Base-by-base conservation (phyloP, 2,113 vertebrate species). In the Toxotes jaculatrix region DNA sequence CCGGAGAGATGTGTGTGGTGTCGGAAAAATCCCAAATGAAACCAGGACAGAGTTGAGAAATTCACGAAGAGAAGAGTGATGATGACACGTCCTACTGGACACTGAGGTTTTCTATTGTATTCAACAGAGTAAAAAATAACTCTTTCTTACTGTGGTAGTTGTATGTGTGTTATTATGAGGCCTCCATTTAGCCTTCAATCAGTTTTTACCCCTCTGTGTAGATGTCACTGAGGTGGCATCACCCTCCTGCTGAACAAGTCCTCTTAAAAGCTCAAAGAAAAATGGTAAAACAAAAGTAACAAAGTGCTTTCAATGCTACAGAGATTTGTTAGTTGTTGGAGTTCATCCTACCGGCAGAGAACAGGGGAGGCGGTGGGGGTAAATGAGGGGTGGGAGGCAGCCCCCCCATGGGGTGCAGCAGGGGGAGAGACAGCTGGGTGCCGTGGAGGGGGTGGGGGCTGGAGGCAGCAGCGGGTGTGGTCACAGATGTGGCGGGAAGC, bases 331-430 rank as follows among this genome's bases (percentile, higher is more conserved):
- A 95, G 92, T 90, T 92, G 93, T 94, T 96, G 77, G 93, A 96
- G 94, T 93, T 96, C 90, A 97, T 91, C 91, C 96, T 96, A 92
- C 96, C 96, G 0, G 95, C 93, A 1, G 96, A 95, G 88, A 97
- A 97, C 40, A 97, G 94, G n/a, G 95, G 95, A 32, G 96, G 96
- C 0, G 95, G 96, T 0, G 95, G 95, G 0, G 95, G 96, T 89
- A 96, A 91, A 79, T 95, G 95, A 32, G 93, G 91, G 43, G 94
- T 90, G 55, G 96, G 93, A 49, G 95, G 95, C 67, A 96, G 92
- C 87, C 88, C 94, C 64, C 94, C 93, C 14, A 92, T 93, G 13
- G 95, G 89, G 74, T 95, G 97, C 87, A 89, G 94, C 38, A 95
- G 92, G 2, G 93, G 96, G 86, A 95, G 91, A 62, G 94, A 93